Conservation (phyloP, 2,888 invertebrate genomes). For the Xanthorhoe spadicearia region DNA sequence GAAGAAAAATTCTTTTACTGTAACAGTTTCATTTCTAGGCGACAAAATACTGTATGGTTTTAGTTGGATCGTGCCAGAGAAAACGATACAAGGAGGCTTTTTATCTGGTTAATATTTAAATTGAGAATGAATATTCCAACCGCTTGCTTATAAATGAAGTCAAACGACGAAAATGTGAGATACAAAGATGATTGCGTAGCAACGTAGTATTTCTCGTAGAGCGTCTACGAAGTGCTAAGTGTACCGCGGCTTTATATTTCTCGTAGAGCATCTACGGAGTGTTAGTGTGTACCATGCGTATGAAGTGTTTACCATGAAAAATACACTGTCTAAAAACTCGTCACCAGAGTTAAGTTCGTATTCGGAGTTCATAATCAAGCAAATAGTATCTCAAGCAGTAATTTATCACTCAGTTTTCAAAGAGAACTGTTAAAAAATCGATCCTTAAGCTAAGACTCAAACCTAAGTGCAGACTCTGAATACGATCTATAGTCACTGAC, state of each 20-base stretch:
- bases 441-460: no score
- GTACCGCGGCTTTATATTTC: background rate
- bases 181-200: slow-evolving; percentile 3
- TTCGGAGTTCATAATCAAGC: no score
- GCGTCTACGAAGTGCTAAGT: background rate
- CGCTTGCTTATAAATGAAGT: slow-evolving; percentile 4
- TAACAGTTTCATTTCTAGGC: background rate
- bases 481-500: no score
- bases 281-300: no score
- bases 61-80: background rate
- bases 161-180: background rate
- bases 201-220: background rate
- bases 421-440: no score
- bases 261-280: no score
- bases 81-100: background rate
- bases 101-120: slow-evolving; percentile 7
- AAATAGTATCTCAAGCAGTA: no score
- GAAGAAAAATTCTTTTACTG: background rate
- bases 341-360: background rate
- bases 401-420: no score
- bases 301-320: no score
- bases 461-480: no score
- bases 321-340: no score
- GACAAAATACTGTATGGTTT: background rate
- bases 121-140: slow-evolving; percentile 10